Base-by-base conservation (phyloP, 2,888 invertebrate species). In the Smittia aterrima region DNA sequence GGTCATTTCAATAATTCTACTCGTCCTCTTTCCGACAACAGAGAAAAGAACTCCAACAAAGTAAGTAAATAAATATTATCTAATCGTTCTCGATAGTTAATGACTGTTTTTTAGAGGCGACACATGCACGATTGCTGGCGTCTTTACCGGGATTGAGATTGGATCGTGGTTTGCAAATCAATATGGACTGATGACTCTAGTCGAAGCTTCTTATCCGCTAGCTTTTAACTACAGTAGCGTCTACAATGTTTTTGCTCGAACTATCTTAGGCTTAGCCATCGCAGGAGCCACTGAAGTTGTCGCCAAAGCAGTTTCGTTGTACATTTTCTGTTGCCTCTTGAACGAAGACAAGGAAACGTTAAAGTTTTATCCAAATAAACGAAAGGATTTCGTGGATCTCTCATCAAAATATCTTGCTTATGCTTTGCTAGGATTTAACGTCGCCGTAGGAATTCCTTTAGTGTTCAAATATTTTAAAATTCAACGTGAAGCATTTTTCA, bases 41-140 rank as follows among this genome's bases (percentile, higher is more conserved):
- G 90, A 92, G 77, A 90, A 89, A 79, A 95, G 95, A 95, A 95
- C 94, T 72, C 95, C 95, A 6, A 95, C 95, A 18, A 89, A 91
- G 92, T 92, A 83, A 80, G 77, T 75, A 1, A 54, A 18, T 1
- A n/a, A 24, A 2, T n/a, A n/a, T n/a, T n/a, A n/a, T 1, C 27
- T 22, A 54, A 1, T 38, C 13, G 16, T n/a, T 11, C 2, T 47
- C 11, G 11, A 47, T 67, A 22, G n/a, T 54, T 1, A 54, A 6
- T 38, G 25, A 54, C 11, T 20, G 11, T 47, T 27, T 85, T 85
- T 6, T 83, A 92, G 96, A 79, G 94, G 95, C 24, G 96, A 96
- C 82, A 96, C 96, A 0, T 89, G 93, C 1, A 91, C 93, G 87
- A 91, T 95, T 77, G 86, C 95, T 77, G 92, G 92, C 74, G 92